Percentiles rank a stretch among this genome's conserved stretches.
These are phyloP conservation scores for Cuniculus paca DNA, from an alignment of 2,797 vertebrate genomes.

Conservation along the genomic window DNA sequence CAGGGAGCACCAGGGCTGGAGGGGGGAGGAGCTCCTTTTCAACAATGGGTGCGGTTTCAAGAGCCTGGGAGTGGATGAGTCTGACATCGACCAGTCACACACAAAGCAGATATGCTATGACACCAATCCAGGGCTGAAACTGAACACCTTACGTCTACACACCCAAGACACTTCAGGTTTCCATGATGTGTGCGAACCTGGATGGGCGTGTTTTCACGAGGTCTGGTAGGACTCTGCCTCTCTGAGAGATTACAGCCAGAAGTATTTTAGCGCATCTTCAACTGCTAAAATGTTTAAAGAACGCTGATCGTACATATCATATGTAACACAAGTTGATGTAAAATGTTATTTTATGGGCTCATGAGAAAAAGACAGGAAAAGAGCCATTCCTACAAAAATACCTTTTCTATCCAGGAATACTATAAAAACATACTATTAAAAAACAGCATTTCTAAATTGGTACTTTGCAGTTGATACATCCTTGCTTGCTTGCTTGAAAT, in stretches of 20 bases:
- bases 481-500: slow-evolving; percentile 21
- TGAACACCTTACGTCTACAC: not conserved
- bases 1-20: not conserved
- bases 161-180: not conserved
- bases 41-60: not conserved
- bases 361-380: slow-evolving; percentile 70
- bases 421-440: slow-evolving; percentile 72
- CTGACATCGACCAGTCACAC: not conserved
- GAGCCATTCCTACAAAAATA: slow-evolving; percentile 73
- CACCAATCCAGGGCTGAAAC: not conserved
- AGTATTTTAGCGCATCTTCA: slow-evolving; percentile 44
- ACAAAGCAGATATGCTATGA: not conserved
- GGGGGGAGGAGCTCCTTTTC: not conserved
- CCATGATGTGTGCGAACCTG: not conserved
- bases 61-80: not conserved
- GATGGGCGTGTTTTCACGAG: not conserved
- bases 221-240: not conserved
- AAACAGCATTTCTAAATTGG: slow-evolving; percentile 67
- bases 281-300: slow-evolving; percentile 59
- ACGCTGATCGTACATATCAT: slow-evolving; percentile 49
- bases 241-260: slow-evolving; percentile 27
- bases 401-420: slow-evolving; percentile 64
- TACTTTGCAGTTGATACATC: slow-evolving; percentile 61
- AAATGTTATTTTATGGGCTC: slow-evolving; percentile 58
- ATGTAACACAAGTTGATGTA: slow-evolving; percentile 52